phyloP scores from a whole-genome alignment of 1,140 invertebrate species.

The Drosophila paulistorum region DNA sequence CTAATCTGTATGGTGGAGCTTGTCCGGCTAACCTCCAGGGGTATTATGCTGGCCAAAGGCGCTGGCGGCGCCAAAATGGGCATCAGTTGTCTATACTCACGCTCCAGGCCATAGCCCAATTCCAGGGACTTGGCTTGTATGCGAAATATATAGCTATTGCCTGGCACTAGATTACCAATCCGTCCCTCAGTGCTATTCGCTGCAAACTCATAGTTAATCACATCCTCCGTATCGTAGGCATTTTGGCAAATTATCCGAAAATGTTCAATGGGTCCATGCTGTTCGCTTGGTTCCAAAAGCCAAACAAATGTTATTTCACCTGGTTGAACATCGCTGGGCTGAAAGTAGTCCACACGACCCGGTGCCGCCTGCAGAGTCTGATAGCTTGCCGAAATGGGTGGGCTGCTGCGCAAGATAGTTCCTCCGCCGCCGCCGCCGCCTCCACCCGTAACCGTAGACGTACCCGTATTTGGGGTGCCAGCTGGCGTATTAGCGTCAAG shows the following conservation, averaged over 20 bases:
- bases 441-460: background rate
- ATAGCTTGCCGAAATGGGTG: constrained; percentile 91
- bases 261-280: constrained; percentile 92
- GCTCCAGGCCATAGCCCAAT: constrained; percentile 91
- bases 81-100: constrained; percentile 89
- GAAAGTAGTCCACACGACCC: constrained; percentile 90
- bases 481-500: background rate
- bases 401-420: constrained; percentile 88
- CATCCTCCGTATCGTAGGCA: constrained; percentile 85
- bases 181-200: constrained; percentile 87
- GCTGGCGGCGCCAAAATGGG: constrained; percentile 93
- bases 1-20: constrained; percentile 92
- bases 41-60: constrained; percentile 89
- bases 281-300: constrained; percentile 89
- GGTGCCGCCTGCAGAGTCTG: constrained; percentile 92
- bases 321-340: constrained; percentile 90
- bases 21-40: constrained; percentile 90
- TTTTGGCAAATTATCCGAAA: constrained; percentile 91
- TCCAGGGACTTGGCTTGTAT: constrained; percentile 94
- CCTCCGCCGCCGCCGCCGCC: constrained; percentile 58
- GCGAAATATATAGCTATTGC: constrained; percentile 91
- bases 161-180: constrained; percentile 89
- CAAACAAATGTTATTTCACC: constrained; percentile 92
- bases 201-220: constrained; percentile 86
- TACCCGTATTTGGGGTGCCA: background rate